Evolutionary conservation across 1,140 invertebrate genomes (phyloP).

Genomic region (Cotesia typhae): DNA sequence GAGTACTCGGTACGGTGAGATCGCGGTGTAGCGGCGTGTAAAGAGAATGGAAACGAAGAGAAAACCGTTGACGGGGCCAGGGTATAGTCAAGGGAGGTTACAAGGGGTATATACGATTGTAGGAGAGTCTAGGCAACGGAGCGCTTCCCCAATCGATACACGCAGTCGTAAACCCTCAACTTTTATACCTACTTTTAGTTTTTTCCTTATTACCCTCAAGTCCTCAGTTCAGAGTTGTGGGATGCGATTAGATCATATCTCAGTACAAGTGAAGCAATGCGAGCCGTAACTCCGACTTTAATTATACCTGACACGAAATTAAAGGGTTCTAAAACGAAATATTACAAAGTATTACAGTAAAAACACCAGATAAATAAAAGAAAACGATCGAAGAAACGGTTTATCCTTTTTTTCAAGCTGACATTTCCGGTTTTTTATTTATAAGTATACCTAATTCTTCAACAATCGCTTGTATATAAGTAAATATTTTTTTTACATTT

Average conservation of each 20-base stretch:
- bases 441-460: background rate
- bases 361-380: background rate
- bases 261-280: too few relatives aligned
- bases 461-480: slow-evolving; percentile 11
- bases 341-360: too few relatives aligned
- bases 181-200: slow-evolving; percentile 18
- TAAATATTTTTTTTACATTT: slow-evolving; percentile 2
- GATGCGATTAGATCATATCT: too few relatives aligned
- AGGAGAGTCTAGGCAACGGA: slow-evolving; percentile 59
- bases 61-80: slow-evolving; percentile 29
- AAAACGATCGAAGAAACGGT: too few relatives aligned
- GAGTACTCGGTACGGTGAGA: slow-evolving; percentile 39
- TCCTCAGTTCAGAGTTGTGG: too few relatives aligned
- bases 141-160: slow-evolving; percentile 63
- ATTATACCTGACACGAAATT: too few relatives aligned
- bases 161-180: slow-evolving; percentile 37
- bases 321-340: too few relatives aligned
- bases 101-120: slow-evolving; percentile 52
- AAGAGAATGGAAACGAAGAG: background rate
- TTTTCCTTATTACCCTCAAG: slow-evolving; percentile 2
- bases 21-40: slow-evolving; percentile 1
- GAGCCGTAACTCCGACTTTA: too few relatives aligned
- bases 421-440: slow-evolving; percentile 12
- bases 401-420: slow-evolving; percentile 8
- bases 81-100: slow-evolving; percentile 23